These are phyloP conservation scores for Plemyria rubiginata DNA, from an alignment of 2,888 invertebrate genomes.

Conservation along the genomic window DNA sequence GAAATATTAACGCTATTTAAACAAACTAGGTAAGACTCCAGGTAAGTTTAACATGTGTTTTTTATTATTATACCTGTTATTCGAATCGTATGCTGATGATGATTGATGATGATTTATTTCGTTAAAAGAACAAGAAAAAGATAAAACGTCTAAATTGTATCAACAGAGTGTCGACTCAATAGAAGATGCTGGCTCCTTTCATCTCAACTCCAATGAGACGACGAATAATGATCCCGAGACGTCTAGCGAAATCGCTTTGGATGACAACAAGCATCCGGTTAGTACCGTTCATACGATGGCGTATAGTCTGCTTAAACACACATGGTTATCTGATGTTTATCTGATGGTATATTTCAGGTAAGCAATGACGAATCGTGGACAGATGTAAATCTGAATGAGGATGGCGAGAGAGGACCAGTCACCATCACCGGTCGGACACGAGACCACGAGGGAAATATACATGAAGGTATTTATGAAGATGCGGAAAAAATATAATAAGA, in stretches of 20 bases:
- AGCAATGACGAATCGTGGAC: conserved; percentile 96
- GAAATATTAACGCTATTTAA: not conserved
- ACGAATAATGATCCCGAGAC: conserved; percentile 89
- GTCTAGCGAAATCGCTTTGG: conserved; percentile 88
- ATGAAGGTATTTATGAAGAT: conserved; percentile 61
- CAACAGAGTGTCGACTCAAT: conserved; percentile 93
- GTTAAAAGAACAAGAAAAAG: conserved; percentile 18
- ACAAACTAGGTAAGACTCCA: not conserved
- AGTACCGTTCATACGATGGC: conserved; percentile 40
- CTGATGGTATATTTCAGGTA: conserved; percentile 54
- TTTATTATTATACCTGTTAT: no score
- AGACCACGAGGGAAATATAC: conserved; percentile 88
- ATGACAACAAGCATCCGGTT: conserved; percentile 89
- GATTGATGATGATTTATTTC: conserved; percentile 1
- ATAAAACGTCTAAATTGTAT: conserved; percentile 29
- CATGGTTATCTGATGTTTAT: not conserved
- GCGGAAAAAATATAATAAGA: not conserved
- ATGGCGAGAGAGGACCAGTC: conserved; percentile 85
- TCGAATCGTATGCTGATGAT: not conserved
- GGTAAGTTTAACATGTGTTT: conserved; percentile 7
- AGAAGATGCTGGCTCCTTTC: conserved; percentile 90
- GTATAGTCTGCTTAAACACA: not conserved
- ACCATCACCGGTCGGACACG: conserved; percentile 83
- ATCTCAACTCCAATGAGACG: conserved; percentile 89
- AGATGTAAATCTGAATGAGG: conserved; percentile 96